Percentiles rank a stretch among this genome's conserved stretches.
phyloP scores from a whole-genome alignment of 2,113 vertebrate species.

The Psettodes erumei region DNA sequence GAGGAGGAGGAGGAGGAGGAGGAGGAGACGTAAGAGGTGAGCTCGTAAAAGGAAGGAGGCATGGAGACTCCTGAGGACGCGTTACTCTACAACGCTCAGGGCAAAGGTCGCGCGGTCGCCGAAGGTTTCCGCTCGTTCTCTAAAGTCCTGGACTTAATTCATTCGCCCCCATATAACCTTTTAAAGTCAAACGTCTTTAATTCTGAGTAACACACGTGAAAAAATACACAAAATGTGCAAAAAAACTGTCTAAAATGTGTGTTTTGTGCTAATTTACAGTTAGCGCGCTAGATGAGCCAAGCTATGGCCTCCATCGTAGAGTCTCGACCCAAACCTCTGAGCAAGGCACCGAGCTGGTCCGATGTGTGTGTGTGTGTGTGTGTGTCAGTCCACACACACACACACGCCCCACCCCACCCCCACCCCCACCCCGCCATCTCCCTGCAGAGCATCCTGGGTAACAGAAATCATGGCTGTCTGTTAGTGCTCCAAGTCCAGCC shows the following conservation, averaged over 20 bases:
- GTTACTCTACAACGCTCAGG: background rate
- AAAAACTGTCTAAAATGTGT: no score
- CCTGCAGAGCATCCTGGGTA: constrained; percentile 49
- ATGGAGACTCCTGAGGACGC: constrained; percentile 15
- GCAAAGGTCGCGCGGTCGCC: constrained; percentile 1
- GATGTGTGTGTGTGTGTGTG: constrained; percentile 3
- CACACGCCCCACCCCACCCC: no score
- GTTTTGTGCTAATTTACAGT: no score
- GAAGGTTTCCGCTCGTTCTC: no score
- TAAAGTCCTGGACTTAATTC: no score
- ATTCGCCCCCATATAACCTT: no score
- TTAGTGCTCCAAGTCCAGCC: constrained; percentile 61
- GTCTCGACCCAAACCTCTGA: constrained; percentile 30
- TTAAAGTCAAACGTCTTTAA: no score
- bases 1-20: constrained; percentile 7
- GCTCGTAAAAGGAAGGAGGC: background rate
- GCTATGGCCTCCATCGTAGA: background rate
- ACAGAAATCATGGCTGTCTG: constrained; percentile 74
- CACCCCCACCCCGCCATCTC: no score
- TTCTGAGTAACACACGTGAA: no score
- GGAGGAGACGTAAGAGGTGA: background rate
- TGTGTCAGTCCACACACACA: constrained; percentile 1
- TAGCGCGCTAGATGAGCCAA: no score
- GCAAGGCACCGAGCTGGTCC: constrained; percentile 20
- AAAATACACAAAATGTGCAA: no score